Evolutionary conservation across 2,797 vertebrate species (phyloP), one percentile per base, ranked within the genome.

Genomic region (Hippoglossus hippoglossus): DNA sequence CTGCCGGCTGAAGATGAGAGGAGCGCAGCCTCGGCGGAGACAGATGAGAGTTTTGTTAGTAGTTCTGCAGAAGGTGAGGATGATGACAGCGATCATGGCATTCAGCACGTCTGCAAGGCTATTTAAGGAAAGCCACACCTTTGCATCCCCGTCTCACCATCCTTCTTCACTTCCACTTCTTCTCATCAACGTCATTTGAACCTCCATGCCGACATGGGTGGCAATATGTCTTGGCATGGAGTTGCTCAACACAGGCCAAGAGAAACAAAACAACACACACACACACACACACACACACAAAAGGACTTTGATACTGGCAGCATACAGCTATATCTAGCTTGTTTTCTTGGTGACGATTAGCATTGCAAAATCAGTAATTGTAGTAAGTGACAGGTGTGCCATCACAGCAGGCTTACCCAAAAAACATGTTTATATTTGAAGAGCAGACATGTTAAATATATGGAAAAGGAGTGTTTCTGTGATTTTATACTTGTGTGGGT

Each of bases 1-100:
- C 82, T 82, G 75, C 87, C 90, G 88, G 82, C 73, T 78, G 67
- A 60, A 72, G 49, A 68, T 55, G 64, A 59, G 44, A 50, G 69
- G 51, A 50, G 55, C 8, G 2, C 31, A 19, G 53, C 68, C 41
- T 61, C 15, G 3, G 39, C 6, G 1, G 21, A 54, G 52, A 16
- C 49, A 22, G 57, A 34, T 11, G 55, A 75, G 25, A 68, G 24
- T 19, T 70, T 41, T 46, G 19, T 70, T 56, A 10, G 63, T 63
- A 24, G 51, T 67, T 83, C 67, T 49, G 79, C 58, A 73, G 57
- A 71, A 69, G 81, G 66, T 15, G 74, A 84, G 39, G 71, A 85
- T 31, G 64, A 81, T 36, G 78, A 79, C 26, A 31, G 61, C 16
- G 16, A 53, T 3, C 61, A 58, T 3, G 59, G 36, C 9, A 11